These are phyloP conservation scores for Sympetrum striolatum DNA, from an alignment of 2,888 invertebrate genomes.

Conservation along the genomic window DNA sequence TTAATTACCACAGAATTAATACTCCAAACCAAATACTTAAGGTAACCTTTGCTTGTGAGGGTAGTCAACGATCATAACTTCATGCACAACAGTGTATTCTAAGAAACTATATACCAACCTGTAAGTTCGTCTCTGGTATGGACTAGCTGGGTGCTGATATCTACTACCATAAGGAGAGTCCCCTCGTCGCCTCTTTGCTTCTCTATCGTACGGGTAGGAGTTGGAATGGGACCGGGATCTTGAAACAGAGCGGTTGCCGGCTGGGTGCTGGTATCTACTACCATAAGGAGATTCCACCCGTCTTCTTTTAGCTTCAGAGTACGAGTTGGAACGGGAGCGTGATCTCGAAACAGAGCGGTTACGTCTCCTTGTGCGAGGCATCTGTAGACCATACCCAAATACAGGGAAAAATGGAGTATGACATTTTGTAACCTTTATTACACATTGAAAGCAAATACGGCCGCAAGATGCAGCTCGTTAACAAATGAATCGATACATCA, in stretches of 20 bases:
- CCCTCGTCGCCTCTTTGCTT: constrained; percentile 74
- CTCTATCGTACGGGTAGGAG: constrained; percentile 58
- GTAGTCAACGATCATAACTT: too few relatives aligned
- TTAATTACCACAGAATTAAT: too few relatives aligned
- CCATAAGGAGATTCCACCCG: constrained; percentile 67
- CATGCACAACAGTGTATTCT: background rate
- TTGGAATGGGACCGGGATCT: constrained; percentile 66
- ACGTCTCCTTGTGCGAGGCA: constrained; percentile 84
- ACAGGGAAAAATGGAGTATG: constrained; percentile 47
- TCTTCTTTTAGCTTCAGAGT: constrained; percentile 69
- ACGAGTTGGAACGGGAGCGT: constrained; percentile 63
- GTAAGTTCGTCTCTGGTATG: constrained; percentile 65
- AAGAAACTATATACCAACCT: constrained; percentile 63
- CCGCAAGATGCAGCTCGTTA: constrained; percentile 1
- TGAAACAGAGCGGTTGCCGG: constrained; percentile 62
- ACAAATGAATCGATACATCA: too few relatives aligned
- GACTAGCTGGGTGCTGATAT: constrained; percentile 58
- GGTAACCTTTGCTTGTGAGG: too few relatives aligned
- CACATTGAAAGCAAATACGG: constrained; percentile 58
- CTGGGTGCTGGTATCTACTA: constrained; percentile 51
- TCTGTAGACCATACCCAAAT: constrained; percentile 62
- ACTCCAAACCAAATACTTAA: too few relatives aligned
- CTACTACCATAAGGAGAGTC: constrained; percentile 61
- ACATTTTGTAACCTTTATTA: constrained; percentile 56
- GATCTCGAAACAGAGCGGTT: constrained; percentile 63